phyloP scores from a whole-genome alignment of 2,113 vertebrate species.

The Chaenogobius annularis region DNA sequence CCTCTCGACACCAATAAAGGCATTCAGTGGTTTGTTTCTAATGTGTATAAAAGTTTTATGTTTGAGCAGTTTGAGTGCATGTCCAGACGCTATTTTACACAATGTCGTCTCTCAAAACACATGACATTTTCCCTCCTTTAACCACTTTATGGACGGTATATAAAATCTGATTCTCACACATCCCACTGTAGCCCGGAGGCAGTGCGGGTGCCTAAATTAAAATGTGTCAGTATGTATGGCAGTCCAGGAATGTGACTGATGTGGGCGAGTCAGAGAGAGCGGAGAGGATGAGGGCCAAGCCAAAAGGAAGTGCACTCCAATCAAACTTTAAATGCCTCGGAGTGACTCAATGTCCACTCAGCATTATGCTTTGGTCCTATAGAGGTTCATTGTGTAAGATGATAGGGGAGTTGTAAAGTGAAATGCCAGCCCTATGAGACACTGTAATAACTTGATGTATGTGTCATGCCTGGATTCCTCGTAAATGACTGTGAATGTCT shows the following conservation, averaged over 20 bases:
- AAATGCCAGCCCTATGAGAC: constrained; percentile 51
- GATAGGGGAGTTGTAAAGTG: constrained; percentile 24
- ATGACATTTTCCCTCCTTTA: not conserved
- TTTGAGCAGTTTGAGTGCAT: too few species aligned
- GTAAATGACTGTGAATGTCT: constrained; percentile 25
- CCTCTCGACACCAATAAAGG: not conserved
- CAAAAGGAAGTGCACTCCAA: constrained; percentile 20
- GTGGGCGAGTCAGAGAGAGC: constrained; percentile 49
- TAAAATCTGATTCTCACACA: constrained; percentile 20
- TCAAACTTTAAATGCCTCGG: constrained; percentile 36
- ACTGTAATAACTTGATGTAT: constrained; percentile 19
- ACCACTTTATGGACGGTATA: not conserved
- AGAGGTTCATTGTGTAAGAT: constrained; percentile 11
- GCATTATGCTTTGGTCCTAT: constrained; percentile 29
- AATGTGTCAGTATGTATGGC: constrained; percentile 40
- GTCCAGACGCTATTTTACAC: not conserved
- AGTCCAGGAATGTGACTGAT: constrained; percentile 56
- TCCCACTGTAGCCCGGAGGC: constrained; percentile 23
- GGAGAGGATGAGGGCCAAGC: constrained; percentile 35
- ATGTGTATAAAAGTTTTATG: too few species aligned
- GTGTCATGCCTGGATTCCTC: constrained; percentile 36
- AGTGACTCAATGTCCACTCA: constrained; percentile 69
- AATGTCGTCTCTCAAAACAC: not conserved
- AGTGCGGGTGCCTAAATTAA: constrained; percentile 25
- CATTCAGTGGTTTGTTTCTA: not conserved